Conservation (phyloP, 2,797 vertebrate genomes). For the Urophycis tenuis region DNA sequence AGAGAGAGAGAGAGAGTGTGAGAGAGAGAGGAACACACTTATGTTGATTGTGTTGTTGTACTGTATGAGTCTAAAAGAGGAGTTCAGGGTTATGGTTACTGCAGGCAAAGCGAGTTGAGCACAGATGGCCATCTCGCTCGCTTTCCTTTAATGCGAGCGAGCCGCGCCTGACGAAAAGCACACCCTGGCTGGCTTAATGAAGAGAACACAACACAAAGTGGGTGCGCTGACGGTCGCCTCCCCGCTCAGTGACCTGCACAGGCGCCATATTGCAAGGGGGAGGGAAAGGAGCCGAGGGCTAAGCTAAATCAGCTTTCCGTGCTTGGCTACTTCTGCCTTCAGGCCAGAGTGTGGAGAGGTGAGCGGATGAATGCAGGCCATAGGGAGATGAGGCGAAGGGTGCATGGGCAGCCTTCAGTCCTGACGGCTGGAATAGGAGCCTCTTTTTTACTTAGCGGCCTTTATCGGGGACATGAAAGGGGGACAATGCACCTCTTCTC, state of each 20-base stretch:
- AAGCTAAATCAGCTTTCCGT: slow-evolving; percentile 55
- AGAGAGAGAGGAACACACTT: not conserved
- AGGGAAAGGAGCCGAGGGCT: not conserved
- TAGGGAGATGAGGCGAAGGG: slow-evolving; percentile 71
- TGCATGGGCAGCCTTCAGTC: slow-evolving; percentile 59
- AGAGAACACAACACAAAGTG: slow-evolving; percentile 69
- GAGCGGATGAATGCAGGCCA: slow-evolving; percentile 66
- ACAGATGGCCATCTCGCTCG: not conserved
- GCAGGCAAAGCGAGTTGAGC: slow-evolving; percentile 3
- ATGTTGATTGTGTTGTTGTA: slow-evolving; percentile 7
- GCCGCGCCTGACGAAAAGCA: slow-evolving; percentile 65
- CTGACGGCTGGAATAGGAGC: slow-evolving; percentile 63
- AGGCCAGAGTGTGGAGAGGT: slow-evolving; percentile 58
- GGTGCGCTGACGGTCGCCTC: slow-evolving; percentile 65
- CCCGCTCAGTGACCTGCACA: slow-evolving; percentile 63
- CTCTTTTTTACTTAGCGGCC: slow-evolving; percentile 57
- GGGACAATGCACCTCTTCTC: slow-evolving; percentile 69
- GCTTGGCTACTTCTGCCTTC: slow-evolving; percentile 62
- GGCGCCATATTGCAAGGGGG: slow-evolving; percentile 43
- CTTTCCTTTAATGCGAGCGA: slow-evolving; percentile 66
- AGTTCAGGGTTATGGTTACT: not conserved
- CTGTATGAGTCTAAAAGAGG: slow-evolving; percentile 36
- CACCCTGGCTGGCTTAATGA: slow-evolving; percentile 69
- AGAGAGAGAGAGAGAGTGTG: not conserved
- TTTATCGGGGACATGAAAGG: slow-evolving; percentile 69